Evolutionary conservation across 2,888 invertebrate genomes (phyloP).

Genomic region (Maniola hyperantus): DNA sequence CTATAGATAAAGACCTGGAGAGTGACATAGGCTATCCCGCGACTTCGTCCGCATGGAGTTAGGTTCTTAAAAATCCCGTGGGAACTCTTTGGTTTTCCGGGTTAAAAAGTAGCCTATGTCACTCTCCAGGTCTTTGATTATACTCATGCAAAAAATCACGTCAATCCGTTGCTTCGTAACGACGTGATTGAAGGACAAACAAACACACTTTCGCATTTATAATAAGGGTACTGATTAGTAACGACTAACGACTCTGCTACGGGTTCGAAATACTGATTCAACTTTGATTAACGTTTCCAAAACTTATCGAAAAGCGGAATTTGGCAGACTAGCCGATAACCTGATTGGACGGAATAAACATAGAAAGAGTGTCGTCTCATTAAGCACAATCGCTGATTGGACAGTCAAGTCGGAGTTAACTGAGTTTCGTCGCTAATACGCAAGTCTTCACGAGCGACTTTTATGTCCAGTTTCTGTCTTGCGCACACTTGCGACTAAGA

Average conservation of each 20-base stretch:
- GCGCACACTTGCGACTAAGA: background rate
- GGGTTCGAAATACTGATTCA: background rate
- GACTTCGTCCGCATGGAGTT: too few species aligned
- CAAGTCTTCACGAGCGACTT: conserved; percentile 6
- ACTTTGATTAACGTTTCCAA: conserved; percentile 6
- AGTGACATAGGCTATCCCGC: too few species aligned
- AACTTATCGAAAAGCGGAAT: conserved; percentile 17
- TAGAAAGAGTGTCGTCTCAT: conserved; percentile 53
- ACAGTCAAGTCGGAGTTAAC: conserved; percentile 71
- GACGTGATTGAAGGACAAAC: too few species aligned
- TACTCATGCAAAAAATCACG: too few species aligned
- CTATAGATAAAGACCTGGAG: too few species aligned
- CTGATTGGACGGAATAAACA: conserved; percentile 39
- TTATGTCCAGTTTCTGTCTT: background rate
- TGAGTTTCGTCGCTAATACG: conserved; percentile 62
- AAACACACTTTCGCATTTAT: too few species aligned
- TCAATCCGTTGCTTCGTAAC: too few species aligned
- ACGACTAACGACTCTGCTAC: background rate
- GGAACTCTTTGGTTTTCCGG: too few species aligned
- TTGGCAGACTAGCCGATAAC: conserved; percentile 15
- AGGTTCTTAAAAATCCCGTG: too few species aligned
- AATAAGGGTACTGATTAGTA: too few species aligned
- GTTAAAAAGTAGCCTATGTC: too few species aligned
- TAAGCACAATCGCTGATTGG: conserved; percentile 70
- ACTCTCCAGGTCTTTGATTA: too few species aligned